These are phyloP conservation scores for Fregetta grallaria DNA, from an alignment of 2,113 vertebrate species.

Conservation along the genomic window DNA sequence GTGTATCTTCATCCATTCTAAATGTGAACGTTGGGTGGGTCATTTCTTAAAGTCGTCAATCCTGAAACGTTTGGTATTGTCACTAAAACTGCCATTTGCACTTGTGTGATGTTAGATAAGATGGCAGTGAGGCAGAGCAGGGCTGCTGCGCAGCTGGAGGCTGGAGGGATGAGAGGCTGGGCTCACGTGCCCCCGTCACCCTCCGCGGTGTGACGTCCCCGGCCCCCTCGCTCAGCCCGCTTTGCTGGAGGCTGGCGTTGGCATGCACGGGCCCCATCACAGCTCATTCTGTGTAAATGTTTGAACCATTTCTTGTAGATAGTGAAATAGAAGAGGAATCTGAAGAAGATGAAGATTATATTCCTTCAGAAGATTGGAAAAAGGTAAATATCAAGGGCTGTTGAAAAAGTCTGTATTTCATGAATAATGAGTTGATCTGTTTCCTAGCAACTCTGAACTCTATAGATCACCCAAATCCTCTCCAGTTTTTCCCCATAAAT, in stretches of 20 bases:
- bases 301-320: slow-evolving; percentile 68
- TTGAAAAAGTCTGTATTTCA: background rate
- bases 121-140: background rate
- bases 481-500: background rate
- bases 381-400: slow-evolving; percentile 78
- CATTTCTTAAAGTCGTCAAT: background rate
- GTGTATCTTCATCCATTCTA: background rate
- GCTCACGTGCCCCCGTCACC: background rate
- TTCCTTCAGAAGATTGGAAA: slow-evolving; percentile 98
- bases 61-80: background rate
- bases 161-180: background rate
- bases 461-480: background rate
- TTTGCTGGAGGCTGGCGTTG: background rate
- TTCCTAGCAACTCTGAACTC: background rate
- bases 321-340: slow-evolving; percentile 94
- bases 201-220: rapidly evolving
- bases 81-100: background rate
- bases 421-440: background rate
- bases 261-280: background rate
- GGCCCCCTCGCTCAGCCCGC: background rate
- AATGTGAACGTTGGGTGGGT: background rate
- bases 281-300: background rate
- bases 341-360: slow-evolving; percentile 98
- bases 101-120: background rate
- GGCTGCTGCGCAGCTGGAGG: background rate